Conservation (phyloP, 2,797 vertebrate species). For the Halcyon badia region DNA sequence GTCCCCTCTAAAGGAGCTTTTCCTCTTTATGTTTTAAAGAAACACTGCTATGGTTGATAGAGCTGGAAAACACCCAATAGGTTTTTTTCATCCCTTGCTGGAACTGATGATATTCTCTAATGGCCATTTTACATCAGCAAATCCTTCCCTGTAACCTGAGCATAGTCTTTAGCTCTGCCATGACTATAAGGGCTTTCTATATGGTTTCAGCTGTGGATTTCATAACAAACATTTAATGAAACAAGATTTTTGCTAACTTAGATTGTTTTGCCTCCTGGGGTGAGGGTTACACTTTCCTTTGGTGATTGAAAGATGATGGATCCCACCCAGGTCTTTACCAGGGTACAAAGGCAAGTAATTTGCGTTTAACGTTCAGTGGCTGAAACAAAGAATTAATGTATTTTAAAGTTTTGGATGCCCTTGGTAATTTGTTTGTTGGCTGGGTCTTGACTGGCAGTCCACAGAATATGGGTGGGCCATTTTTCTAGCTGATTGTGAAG, state of each 20-base stretch:
- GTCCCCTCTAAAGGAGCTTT: not conserved
- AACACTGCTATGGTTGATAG: not conserved
- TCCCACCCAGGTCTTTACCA: slow-evolving; percentile 8
- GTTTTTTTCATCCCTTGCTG: not conserved
- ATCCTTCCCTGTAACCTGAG: not conserved
- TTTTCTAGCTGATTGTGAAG: slow-evolving; percentile 37
- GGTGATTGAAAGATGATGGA: slow-evolving; percentile 25
- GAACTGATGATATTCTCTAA: not conserved
- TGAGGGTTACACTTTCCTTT: slow-evolving; percentile 46
- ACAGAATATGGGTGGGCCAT: slow-evolving; percentile 27
- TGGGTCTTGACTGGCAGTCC: not conserved
- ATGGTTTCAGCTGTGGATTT: slow-evolving; percentile 14
- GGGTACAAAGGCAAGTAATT: slow-evolving; percentile 15
- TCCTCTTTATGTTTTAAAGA: not conserved
- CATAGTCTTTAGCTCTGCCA: not conserved
- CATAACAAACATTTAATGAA: not conserved
- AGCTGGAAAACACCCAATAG: not conserved
- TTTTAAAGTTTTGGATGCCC: slow-evolving; percentile 27
- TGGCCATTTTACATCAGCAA: not conserved
- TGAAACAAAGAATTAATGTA: slow-evolving; percentile 49
- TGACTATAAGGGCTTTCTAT: not conserved
- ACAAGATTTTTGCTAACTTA: not conserved
- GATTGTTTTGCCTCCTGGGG: slow-evolving; percentile 17
- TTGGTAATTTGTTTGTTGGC: not conserved
- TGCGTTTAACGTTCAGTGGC: slow-evolving; percentile 9